Conservation (phyloP, 2,888 invertebrate genomes). For the Therioaphis trifolii region DNA sequence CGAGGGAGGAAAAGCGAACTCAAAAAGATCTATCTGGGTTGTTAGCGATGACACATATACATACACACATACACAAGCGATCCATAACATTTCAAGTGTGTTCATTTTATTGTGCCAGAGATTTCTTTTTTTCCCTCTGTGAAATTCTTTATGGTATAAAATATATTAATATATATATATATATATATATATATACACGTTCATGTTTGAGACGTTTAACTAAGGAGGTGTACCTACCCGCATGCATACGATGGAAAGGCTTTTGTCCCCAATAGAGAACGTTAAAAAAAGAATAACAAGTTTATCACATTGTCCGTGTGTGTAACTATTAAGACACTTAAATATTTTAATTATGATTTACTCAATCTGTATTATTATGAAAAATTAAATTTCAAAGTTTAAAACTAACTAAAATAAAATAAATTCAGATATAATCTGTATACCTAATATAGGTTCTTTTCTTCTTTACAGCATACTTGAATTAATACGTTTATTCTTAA, state of each 20-base stretch:
- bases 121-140: constrained; percentile 43
- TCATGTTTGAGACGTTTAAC: constrained; percentile 59
- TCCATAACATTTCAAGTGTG: constrained; percentile 61
- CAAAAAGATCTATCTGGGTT: constrained; percentile 51
- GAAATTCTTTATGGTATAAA: constrained; percentile 29
- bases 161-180: constrained; percentile 26
- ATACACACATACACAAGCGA: constrained; percentile 33
- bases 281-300: constrained; percentile 30
- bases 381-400: no score
- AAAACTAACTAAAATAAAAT: no score
- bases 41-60: constrained; percentile 62
- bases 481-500: no score
- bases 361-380: no score
- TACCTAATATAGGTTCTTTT: no score
- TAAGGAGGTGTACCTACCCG: constrained; percentile 43
- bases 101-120: constrained; percentile 56
- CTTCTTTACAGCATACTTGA: no score
- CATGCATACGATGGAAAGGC: constrained; percentile 35
- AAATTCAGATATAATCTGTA: no score
- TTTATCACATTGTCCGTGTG: not conserved
- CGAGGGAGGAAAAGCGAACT: constrained; percentile 25
- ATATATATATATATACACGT: constrained; percentile 21
- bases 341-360: not conserved
- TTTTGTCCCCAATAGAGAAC: constrained; percentile 37
- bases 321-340: constrained; percentile 1